Base-by-base conservation (phyloP, 2,113 vertebrate genomes). In the Canis aureus region DNA sequence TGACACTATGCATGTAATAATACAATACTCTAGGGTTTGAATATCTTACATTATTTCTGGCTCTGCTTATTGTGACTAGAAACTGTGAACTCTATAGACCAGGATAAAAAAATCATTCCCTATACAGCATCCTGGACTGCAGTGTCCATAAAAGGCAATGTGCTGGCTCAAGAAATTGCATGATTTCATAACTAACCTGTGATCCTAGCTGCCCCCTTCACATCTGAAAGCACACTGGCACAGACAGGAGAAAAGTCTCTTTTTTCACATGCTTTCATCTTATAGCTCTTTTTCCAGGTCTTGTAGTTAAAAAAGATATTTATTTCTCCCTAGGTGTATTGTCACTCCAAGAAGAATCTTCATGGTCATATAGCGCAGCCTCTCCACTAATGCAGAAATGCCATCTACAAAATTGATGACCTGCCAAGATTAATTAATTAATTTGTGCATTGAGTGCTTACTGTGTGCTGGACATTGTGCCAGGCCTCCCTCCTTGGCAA, bases 181-280 rank as follows among this genome's bases (percentile, higher is more conserved):
- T 76, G 95, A 95, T 96, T 95, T 95, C 96, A 93, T 87, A 91
- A 89, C 82, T 92, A 90, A 95, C 96, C 96, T 95, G 66, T 73
- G 93, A 91, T 78, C 62, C 49, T 38, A 0, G 9, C 22, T 74
- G 51, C 15, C 25, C 59, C 51, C n/a, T 73, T 91, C 67, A 29
- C 84, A 86, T 94, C 76, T 62, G 73, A 89, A 84, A 94, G 66
- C 43, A 1, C 27, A 0, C 0, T 62, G 74, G 74, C 49, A 49
- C 57, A 35, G 57, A 94, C 9, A 11, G 49, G 55, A 96, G 60
- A 53, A 38, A 83, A 79, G 22, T 12, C 62, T 67, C 11, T 53
- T 9, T 53, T 55, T 27, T 29, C 53, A 19, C 20, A n/a, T 38
- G 49, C 60, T 92, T 94, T 78, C 89, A 60, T 79, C 35, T 78